Percentiles rank a stretch among this genome's conserved stretches.
These are phyloP conservation scores for Etheostoma perlongum DNA, from an alignment of 2,797 vertebrate genomes.

Conservation along the genomic window DNA sequence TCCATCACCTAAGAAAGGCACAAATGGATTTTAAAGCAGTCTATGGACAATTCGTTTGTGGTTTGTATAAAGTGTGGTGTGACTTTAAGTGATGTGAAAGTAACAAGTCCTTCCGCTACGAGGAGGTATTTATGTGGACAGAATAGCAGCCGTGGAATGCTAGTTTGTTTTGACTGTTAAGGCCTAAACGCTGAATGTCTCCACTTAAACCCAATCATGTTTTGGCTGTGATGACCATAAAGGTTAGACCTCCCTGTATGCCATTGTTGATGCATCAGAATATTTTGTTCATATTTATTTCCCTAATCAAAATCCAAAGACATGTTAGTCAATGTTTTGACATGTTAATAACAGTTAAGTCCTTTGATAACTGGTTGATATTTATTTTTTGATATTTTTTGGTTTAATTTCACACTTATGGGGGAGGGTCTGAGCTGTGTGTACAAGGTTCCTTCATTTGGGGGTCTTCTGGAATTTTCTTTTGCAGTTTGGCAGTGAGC, in stretches of 20 bases:
- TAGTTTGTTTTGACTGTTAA: slow-evolving; percentile 1
- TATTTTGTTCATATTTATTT: slow-evolving; percentile 65
- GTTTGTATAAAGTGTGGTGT: background rate
- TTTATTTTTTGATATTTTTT: background rate
- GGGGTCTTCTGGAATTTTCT: slow-evolving; percentile 5
- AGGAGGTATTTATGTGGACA: background rate
- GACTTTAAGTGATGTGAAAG: background rate
- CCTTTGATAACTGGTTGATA: slow-evolving; percentile 8
- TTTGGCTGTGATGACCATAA: slow-evolving; percentile 11
- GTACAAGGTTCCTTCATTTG: slow-evolving; percentile 14
- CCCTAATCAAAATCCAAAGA: slow-evolving; percentile 58
- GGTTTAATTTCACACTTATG: background rate
- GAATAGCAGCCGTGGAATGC: background rate
- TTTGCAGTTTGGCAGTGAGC: background rate
- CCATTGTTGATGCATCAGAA: slow-evolving; percentile 10
- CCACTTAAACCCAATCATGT: slow-evolving; percentile 6
- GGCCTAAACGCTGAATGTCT: slow-evolving; percentile 5
- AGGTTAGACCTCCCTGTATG: slow-evolving; percentile 5
- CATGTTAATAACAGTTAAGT: background rate
- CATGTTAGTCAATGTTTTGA: slow-evolving; percentile 10
- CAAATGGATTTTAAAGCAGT: slow-evolving; percentile 23
- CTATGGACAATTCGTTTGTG: background rate
- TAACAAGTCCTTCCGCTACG: slow-evolving; percentile 13
- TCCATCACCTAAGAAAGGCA: background rate
- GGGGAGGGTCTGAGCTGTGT: background rate